phyloP scores from a whole-genome alignment of 1,140 invertebrate genomes.

The Cotesia typhae region DNA sequence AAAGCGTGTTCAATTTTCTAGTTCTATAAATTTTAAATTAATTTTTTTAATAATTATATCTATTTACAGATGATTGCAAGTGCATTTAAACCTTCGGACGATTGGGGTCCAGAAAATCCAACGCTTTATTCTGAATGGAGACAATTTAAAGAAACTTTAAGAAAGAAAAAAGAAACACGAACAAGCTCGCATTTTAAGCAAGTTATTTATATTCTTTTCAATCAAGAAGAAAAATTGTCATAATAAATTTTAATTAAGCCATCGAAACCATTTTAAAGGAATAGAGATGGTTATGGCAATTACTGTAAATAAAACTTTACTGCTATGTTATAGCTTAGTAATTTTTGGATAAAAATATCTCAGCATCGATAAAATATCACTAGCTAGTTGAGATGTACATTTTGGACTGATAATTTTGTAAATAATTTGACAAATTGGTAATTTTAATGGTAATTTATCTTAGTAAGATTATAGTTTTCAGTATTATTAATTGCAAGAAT shows the following conservation, averaged over 20 bases:
- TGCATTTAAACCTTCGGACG: slow-evolving; percentile 60
- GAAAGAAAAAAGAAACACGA: slow-evolving; percentile 54
- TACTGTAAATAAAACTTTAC: no score
- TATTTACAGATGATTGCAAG: slow-evolving; percentile 62
- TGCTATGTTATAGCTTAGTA: no score
- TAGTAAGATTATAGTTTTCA: slow-evolving; percentile 4
- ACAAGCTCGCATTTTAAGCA: slow-evolving; percentile 54
- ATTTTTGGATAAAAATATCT: no score
- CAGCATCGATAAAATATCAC: no score
- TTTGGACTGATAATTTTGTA: slow-evolving; percentile 5
- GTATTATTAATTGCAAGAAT: slow-evolving; percentile 24
- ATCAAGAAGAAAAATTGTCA: slow-evolving; percentile 52
- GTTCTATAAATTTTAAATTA: neutral
- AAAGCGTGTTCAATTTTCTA: no score
- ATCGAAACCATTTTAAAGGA: no score
- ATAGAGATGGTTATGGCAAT: no score
- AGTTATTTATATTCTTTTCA: slow-evolving; percentile 55
- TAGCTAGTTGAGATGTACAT: no score
- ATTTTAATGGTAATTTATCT: neutral
- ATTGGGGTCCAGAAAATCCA: slow-evolving; percentile 68
- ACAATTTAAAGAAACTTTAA: slow-evolving; percentile 58
- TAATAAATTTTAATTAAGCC: slow-evolving; percentile 21
- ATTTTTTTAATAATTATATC: slow-evolving; percentile 16
- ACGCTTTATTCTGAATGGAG: slow-evolving; percentile 57
- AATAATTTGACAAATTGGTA: neutral